Conservation (phyloP, 2,113 vertebrate species). For the Caranx melampygus region DNA sequence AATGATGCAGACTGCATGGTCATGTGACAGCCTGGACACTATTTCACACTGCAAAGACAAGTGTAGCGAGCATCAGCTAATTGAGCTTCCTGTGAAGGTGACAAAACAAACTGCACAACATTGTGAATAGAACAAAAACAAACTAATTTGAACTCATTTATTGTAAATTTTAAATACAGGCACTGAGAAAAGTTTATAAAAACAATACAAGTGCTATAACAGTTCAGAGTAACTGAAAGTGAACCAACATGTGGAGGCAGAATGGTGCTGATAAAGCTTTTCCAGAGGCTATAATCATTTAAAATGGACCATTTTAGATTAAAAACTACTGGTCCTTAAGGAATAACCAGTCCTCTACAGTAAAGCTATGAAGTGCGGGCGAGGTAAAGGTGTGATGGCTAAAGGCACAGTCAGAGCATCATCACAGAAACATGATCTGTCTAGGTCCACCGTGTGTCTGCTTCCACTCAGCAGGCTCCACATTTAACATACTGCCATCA, state of each 20-base stretch:
- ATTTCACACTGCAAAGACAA: conserved; percentile 13
- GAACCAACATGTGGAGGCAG: neutral
- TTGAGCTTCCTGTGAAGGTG: too few relatives aligned
- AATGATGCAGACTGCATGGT: neutral
- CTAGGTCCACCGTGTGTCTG: conserved; percentile 13
- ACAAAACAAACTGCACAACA: neutral
- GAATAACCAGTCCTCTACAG: conserved; percentile 1
- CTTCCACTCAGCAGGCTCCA: conserved; percentile 19
- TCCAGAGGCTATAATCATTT: neutral
- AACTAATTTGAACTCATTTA: conserved; percentile 4
- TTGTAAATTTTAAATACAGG: neutral
- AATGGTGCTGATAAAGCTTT: neutral
- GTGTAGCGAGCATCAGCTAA: neutral
- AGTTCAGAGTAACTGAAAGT: neutral
- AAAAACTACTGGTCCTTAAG: conserved; percentile 15
- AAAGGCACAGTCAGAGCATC: conserved; percentile 15
- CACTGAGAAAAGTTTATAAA: conserved; percentile 7
- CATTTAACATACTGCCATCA: conserved; percentile 1
- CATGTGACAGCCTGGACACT: neutral
- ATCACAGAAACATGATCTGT: conserved; percentile 44
- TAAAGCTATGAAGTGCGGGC: neutral
- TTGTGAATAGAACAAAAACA: neutral
- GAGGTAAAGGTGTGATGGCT: conserved; percentile 17
- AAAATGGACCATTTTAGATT: neutral
- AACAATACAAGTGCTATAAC: conserved; percentile 8